These are phyloP conservation scores for Rosalia funebris DNA, from an alignment of 2,888 invertebrate genomes.

Conservation along the genomic window DNA sequence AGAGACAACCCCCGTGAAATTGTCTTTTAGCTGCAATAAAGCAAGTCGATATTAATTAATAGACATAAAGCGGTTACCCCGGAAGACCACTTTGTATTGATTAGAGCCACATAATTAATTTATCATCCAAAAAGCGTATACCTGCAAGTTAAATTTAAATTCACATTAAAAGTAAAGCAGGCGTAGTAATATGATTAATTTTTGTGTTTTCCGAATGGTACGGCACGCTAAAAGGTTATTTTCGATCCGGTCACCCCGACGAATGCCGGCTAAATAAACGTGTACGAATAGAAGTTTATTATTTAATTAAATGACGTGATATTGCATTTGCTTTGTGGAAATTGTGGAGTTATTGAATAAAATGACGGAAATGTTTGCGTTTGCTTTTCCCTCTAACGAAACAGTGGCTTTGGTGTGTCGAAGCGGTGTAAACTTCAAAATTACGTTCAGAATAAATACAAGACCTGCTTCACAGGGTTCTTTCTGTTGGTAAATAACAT, in stretches of 20 bases:
- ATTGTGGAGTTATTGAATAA: too few species aligned
- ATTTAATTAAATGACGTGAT: background rate
- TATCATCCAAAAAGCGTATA: constrained; percentile 10
- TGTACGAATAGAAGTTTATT: background rate
- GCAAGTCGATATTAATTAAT: constrained; percentile 24
- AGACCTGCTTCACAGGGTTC: too few species aligned
- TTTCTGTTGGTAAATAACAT: too few species aligned
- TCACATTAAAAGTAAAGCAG: constrained; percentile 14
- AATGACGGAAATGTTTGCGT: too few species aligned
- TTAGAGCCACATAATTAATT: constrained; percentile 17
- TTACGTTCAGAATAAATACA: too few species aligned
- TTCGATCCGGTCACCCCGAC: background rate
- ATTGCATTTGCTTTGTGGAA: too few species aligned
- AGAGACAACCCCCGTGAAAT: background rate
- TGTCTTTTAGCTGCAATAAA: constrained; percentile 11
- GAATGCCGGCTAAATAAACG: background rate
- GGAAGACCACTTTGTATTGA: constrained; percentile 25
- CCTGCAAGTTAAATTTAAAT: constrained; percentile 13
- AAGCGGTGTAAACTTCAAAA: too few species aligned
- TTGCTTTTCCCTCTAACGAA: too few species aligned
- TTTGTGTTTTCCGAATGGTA: constrained; percentile 3
- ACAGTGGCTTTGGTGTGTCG: too few species aligned
- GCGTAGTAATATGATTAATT: constrained; percentile 22
- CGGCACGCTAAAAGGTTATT: background rate
- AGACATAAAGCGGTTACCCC: constrained; percentile 17